phyloP scores from a whole-genome alignment of 2,888 invertebrate species.

The Ernsta delagoae region DNA sequence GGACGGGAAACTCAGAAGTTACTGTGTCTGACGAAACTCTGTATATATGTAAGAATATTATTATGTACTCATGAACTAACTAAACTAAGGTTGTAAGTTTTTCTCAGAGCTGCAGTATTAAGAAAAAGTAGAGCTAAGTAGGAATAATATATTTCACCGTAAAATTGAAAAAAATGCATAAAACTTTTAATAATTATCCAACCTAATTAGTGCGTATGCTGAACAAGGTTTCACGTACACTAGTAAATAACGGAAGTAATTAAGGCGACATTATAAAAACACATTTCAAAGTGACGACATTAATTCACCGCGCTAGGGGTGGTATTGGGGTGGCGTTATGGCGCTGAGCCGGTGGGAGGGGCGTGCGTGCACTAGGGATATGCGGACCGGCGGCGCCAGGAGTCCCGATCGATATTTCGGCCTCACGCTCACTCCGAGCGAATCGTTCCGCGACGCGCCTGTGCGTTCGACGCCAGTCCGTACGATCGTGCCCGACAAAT shows the following conservation, averaged over 20 bases:
- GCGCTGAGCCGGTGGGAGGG: slow-evolving; percentile 57
- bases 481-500: slow-evolving; percentile 53
- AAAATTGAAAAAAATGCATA: too few relatives aligned
- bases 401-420: slow-evolving; percentile 76
- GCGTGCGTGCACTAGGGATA: slow-evolving; percentile 80
- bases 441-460: slow-evolving; percentile 67
- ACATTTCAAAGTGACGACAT: slow-evolving; percentile 41
- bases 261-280: slow-evolving; percentile 31
- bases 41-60: too few relatives aligned
- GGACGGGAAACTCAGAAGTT: slow-evolving; percentile 1
- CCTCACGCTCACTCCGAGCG: slow-evolving; percentile 52
- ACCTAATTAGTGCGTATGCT: slow-evolving; percentile 16
- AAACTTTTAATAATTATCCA: neutral
- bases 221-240: slow-evolving; percentile 25
- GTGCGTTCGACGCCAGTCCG: slow-evolving; percentile 54
- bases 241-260: slow-evolving; percentile 34
- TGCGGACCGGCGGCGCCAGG: slow-evolving; percentile 81
- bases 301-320: slow-evolving; percentile 40
- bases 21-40: too few relatives aligned
- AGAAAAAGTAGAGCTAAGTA: too few relatives aligned
- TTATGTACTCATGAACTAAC: too few relatives aligned
- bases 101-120: too few relatives aligned
- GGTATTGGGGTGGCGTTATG: slow-evolving; percentile 57
- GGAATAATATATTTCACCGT: too few relatives aligned
- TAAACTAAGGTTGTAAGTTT: too few relatives aligned